Conservation (phyloP, 1,140 invertebrate genomes). For the Meloidogyne hapla region DNA sequence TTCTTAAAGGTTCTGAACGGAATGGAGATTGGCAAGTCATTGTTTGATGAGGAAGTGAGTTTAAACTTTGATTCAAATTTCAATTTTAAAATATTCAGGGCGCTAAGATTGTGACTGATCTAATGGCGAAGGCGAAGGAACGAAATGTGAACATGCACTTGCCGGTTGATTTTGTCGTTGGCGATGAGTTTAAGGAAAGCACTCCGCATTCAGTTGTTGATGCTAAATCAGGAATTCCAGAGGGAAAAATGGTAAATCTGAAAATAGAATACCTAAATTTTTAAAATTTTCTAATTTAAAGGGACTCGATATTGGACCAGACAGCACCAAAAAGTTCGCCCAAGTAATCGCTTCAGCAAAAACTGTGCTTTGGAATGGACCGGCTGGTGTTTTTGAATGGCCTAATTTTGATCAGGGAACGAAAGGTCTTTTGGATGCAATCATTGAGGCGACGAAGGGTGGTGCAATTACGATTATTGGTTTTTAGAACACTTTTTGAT, state of each 20-base stretch:
- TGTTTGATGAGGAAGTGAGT: constrained; percentile 59
- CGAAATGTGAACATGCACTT: constrained; percentile 92
- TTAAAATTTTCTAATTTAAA: background rate
- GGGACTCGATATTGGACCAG: constrained; percentile 73
- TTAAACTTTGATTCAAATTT: background rate
- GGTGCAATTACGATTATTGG: constrained; percentile 87
- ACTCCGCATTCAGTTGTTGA: constrained; percentile 76
- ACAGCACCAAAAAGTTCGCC: constrained; percentile 76
- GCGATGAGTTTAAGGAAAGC: constrained; percentile 84
- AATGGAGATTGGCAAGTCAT: constrained; percentile 77
- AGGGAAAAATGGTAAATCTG: constrained; percentile 50
- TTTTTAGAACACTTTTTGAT: constrained; percentile 41
- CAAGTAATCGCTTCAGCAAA: constrained; percentile 82
- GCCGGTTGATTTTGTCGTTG: constrained; percentile 91
- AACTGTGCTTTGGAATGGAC: constrained; percentile 96
- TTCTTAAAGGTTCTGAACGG: constrained; percentile 89
- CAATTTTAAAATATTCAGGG: constrained; percentile 72
- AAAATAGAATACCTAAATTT: background rate
- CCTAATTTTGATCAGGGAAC: constrained; percentile 89
- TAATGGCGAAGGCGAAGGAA: constrained; percentile 85
- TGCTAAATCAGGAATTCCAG: constrained; percentile 76
- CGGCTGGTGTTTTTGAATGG: constrained; percentile 95
- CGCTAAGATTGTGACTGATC: constrained; percentile 84
- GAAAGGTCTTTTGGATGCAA: constrained; percentile 85
- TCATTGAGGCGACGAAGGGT: constrained; percentile 83